phyloP scores from a whole-genome alignment of 2,888 invertebrate genomes.

The Ectemnius continuus region DNA sequence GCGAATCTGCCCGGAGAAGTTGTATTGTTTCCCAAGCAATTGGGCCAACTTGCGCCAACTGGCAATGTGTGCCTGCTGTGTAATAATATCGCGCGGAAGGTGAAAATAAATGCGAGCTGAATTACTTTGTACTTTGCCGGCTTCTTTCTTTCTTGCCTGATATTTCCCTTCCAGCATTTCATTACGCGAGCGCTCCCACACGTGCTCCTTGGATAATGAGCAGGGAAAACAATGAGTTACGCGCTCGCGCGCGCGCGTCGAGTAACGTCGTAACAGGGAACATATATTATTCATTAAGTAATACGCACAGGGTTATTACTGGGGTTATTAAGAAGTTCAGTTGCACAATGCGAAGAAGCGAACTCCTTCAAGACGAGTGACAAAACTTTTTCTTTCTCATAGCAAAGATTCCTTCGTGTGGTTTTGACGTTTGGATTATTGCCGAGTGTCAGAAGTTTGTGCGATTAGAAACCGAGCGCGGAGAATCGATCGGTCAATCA shows the following conservation, averaged over 20 bases:
- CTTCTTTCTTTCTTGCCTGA: no score
- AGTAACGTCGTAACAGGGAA: neutral
- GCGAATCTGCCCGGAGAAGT: neutral
- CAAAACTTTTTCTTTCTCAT: neutral
- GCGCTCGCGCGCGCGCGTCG: neutral
- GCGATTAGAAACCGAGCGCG: neutral
- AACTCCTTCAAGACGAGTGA: neutral
- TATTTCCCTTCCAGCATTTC: no score
- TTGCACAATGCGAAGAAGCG: neutral
- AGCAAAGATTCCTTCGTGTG: no score
- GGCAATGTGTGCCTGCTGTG: no score
- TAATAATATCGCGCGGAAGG: no score
- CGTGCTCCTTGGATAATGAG: no score
- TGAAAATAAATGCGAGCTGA: no score
- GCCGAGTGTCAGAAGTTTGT: neutral
- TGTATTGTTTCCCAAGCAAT: neutral
- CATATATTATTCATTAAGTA: constrained; percentile 7
- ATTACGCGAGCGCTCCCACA: no score
- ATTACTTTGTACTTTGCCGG: no score
- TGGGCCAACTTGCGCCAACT: neutral
- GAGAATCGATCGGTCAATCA: neutral
- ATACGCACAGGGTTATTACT: neutral
- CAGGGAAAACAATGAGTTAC: neutral
- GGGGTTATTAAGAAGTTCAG: neutral
- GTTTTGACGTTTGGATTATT: neutral